Percentiles rank a stretch among this genome's conserved stretches.
Conservation (phyloP, 2,113 vertebrate species). For the Lucifuga dentata region DNA sequence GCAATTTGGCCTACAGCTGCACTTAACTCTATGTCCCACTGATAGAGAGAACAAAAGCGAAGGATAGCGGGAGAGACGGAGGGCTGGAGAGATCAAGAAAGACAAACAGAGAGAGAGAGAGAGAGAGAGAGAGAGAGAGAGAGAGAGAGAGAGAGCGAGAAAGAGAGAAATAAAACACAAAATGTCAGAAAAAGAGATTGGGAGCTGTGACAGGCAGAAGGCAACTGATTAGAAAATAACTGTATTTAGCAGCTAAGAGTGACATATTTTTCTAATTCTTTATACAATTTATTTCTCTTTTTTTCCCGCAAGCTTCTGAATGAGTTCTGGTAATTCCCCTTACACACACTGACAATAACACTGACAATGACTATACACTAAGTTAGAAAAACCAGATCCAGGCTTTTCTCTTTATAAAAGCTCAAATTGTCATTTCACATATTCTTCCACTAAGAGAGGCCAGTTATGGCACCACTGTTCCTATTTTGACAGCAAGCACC, state of each 20-base stretch:
- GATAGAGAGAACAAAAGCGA: constrained; percentile 70
- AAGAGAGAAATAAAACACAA: constrained; percentile 26
- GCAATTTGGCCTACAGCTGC: constrained; percentile 79
- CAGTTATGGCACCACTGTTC: constrained; percentile 8
- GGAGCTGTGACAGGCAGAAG: constrained; percentile 30
- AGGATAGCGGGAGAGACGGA: constrained; percentile 60
- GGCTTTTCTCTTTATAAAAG: constrained; percentile 23
- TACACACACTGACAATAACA: constrained; percentile 18
- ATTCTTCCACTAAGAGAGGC: constrained; percentile 27
- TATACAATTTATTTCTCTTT: constrained; percentile 10
- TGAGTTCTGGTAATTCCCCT: constrained; percentile 25
- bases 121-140: constrained; percentile 11
- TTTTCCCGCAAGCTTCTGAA: constrained; percentile 9
- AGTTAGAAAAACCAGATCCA: constrained; percentile 14
- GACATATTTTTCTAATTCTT: constrained; percentile 44
- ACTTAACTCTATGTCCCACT: constrained; percentile 74
- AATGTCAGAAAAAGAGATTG: constrained; percentile 41
- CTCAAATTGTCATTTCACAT: constrained; percentile 43
- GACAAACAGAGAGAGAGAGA: constrained; percentile 42
- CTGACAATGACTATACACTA: constrained; percentile 12
- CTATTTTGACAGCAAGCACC: constrained; percentile 22
- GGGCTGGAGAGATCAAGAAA: constrained; percentile 58
- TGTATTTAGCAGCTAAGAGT: constrained; percentile 48
- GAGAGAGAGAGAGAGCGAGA: background rate
- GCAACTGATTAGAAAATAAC: constrained; percentile 49